These are phyloP conservation scores for Cactoblastis cactorum DNA, from an alignment of 2,888 invertebrate genomes.

Conservation along the genomic window DNA sequence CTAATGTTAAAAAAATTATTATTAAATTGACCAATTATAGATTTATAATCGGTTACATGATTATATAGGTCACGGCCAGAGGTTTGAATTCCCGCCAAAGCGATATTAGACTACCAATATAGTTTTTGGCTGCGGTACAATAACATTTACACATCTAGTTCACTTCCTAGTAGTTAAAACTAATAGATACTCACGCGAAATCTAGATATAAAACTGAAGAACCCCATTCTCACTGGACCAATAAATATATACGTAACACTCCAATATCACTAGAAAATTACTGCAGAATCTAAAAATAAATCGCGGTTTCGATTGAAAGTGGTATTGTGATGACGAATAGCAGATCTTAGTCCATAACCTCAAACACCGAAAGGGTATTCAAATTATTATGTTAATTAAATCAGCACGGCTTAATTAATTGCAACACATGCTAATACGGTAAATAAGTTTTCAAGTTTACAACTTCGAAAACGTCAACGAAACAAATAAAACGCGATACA, in stretches of 20 bases:
- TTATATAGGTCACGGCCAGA: constrained; percentile 47
- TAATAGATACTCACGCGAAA: constrained; percentile 80
- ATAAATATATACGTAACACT: constrained; percentile 33
- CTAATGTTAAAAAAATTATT: background rate
- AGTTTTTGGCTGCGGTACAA: constrained; percentile 63
- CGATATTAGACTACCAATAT: constrained; percentile 55
- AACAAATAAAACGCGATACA: constrained; percentile 30
- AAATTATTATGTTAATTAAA: constrained; percentile 33
- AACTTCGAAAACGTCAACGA: constrained; percentile 23
- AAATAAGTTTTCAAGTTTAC: constrained; percentile 13
- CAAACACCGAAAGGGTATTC: constrained; percentile 40
- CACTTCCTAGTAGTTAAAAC: constrained; percentile 31
- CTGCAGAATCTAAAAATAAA: constrained; percentile 60
- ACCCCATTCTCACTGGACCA: constrained; percentile 75
- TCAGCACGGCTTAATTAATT: constrained; percentile 15
- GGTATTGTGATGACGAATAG: constrained; percentile 55
- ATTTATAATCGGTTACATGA: too few species aligned
- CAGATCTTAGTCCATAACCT: constrained; percentile 44
- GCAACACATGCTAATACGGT: background rate
- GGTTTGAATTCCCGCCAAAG: constrained; percentile 69
- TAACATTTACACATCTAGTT: constrained; percentile 33
- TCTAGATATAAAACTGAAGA: constrained; percentile 78
- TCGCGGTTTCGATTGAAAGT: constrained; percentile 42
- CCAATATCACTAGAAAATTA: constrained; percentile 41
- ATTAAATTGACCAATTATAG: constrained; percentile 1